Conservation (phyloP, 2,797 vertebrate genomes). For the Oryzias sinensis region DNA sequence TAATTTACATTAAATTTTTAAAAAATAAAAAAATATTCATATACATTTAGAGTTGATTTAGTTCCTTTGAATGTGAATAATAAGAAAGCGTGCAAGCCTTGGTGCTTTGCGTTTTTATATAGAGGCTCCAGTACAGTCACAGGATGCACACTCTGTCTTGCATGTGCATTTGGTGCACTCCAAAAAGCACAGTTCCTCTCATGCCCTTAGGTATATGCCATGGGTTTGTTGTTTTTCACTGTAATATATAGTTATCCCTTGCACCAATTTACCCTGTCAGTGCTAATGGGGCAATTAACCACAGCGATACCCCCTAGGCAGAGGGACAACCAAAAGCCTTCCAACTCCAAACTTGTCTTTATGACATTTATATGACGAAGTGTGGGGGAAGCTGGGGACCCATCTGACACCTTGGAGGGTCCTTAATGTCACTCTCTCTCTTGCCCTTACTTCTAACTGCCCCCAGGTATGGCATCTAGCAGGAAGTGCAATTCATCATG, state of each 20-base stretch:
- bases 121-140: conserved; percentile 11
- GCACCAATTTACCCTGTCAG: conserved; percentile 77
- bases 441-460: conserved; percentile 58
- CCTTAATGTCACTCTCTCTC: conserved; percentile 70
- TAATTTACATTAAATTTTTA: background rate
- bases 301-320: conserved; percentile 63
- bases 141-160: conserved; percentile 22
- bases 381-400: conserved; percentile 66
- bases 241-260: conserved; percentile 76
- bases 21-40: background rate
- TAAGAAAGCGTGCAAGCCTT: no score
- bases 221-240: conserved; percentile 75
- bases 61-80: background rate
- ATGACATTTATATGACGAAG: conserved; percentile 78
- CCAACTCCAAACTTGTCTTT: conserved; percentile 74
- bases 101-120: no score
- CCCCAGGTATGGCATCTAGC: conserved; percentile 57
- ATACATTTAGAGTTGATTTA: background rate
- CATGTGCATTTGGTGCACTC: conserved; percentile 15
- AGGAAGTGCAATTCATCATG: conserved; percentile 67
- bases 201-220: conserved; percentile 71
- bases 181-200: conserved; percentile 28
- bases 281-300: conserved; percentile 78
- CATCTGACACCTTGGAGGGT: conserved; percentile 75
- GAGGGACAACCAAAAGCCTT: conserved; percentile 56